These are phyloP conservation scores for Hirtodrosophila cameraria DNA, from an alignment of 2,888 invertebrate species.

Conservation along the genomic window DNA sequence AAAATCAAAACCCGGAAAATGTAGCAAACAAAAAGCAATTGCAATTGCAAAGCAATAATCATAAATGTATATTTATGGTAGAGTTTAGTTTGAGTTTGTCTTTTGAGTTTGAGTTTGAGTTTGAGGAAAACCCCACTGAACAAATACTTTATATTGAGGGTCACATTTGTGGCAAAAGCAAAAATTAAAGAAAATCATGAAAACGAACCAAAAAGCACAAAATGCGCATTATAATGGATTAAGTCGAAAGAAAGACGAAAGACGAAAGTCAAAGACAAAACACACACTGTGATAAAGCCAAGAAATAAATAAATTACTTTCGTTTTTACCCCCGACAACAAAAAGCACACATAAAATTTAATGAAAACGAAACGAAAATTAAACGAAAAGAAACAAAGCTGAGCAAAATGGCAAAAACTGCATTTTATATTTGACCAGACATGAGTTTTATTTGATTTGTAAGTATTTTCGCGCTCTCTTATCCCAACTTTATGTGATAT, in stretches of 20 bases:
- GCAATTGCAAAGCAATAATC: constrained; percentile 9
- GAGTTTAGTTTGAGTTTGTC: too few relatives aligned
- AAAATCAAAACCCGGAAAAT: constrained; percentile 48
- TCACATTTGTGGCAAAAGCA: constrained; percentile 54
- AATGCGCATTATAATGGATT: constrained; percentile 10
- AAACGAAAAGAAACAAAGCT: constrained; percentile 36
- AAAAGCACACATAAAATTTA: constrained; percentile 25
- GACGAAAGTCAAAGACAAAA: constrained; percentile 13
- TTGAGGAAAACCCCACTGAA: constrained; percentile 44
- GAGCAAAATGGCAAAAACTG: constrained; percentile 43
- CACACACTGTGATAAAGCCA: constrained; percentile 13
- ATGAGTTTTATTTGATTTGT: constrained; percentile 34
- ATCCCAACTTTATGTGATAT: constrained; percentile 16
- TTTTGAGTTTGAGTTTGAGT: too few relatives aligned
- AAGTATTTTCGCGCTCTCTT: constrained; percentile 11
- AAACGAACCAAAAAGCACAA: constrained; percentile 26
- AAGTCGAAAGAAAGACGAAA: constrained; percentile 18
- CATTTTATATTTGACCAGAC: constrained; percentile 38
- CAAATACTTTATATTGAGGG: constrained; percentile 56
- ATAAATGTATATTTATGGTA: not conserved
- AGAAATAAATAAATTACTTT: constrained; percentile 48
- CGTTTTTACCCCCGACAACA: constrained; percentile 36
- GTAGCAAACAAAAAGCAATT: constrained; percentile 11
- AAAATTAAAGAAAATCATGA: too few relatives aligned
- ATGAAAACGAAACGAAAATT: constrained; percentile 29